These are phyloP conservation scores for Nomada flava DNA, from an alignment of 2,888 invertebrate species.

Conservation along the genomic window DNA sequence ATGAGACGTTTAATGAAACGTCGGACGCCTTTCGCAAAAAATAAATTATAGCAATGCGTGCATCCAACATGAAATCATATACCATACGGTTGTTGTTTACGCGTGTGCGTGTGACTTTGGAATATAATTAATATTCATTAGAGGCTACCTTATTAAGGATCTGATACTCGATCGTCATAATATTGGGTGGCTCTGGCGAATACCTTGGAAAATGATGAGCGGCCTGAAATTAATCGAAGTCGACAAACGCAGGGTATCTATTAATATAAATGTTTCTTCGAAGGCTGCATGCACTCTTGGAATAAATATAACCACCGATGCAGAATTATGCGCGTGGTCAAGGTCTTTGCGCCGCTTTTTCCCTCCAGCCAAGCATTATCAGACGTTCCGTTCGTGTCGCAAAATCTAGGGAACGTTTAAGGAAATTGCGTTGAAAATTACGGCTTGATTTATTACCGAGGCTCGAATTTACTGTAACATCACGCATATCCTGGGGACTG, in stretches of 20 bases:
- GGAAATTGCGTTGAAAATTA: conserved; percentile 35
- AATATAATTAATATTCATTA: conserved; percentile 62
- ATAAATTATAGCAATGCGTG: conserved; percentile 30
- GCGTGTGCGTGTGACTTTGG: not conserved
- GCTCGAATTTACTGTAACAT: conserved; percentile 2
- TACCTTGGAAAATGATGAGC: conserved; percentile 42
- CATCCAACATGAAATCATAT: conserved; percentile 1
- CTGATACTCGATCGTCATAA: conserved; percentile 38
- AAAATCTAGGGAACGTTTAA: not conserved
- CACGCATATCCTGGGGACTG: conserved; percentile 63
- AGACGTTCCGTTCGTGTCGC: conserved; percentile 6
- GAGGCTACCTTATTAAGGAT: conserved; percentile 50
- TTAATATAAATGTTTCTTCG: conserved; percentile 51
- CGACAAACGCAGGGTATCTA: conserved; percentile 31
- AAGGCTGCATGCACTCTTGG: conserved; percentile 36
- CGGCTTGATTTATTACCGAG: not conserved
- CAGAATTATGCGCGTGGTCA: conserved; percentile 51
- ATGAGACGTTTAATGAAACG: conserved; percentile 45
- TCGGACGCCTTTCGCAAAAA: conserved; percentile 21
- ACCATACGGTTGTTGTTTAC: not conserved
- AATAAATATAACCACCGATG: conserved; percentile 62
- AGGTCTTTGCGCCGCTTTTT: conserved; percentile 36
- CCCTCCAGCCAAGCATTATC: not conserved
- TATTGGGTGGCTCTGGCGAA: conserved; percentile 12
- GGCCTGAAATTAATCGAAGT: conserved; percentile 58